Evolutionary conservation across 2,888 invertebrate species (phyloP), one percentile per base, ranked within the genome.

Genomic region (Melinaea menophilus): DNA sequence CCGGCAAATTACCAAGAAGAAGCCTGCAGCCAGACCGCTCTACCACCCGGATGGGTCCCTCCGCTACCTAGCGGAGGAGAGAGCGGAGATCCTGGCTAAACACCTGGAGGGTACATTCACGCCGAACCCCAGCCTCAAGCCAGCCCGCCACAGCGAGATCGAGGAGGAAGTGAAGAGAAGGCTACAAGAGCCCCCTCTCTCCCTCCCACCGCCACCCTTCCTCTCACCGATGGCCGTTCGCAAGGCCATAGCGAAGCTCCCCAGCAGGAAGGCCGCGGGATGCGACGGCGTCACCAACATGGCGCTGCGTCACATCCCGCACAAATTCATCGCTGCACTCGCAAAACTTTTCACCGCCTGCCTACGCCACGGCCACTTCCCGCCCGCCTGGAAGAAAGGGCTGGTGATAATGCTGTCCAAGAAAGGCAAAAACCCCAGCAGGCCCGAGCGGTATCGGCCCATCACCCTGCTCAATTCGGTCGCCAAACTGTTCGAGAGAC

Each of bases 341-440:
- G 61, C 71, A 4, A 51, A 66, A 0, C 60, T 73, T 0, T 72
- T 60, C 59, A 73, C 70, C 51, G 69, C 69, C 11, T 66, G 69
- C 7, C 35, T 74, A 35, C 62, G 72, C n/a, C 62, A 65, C 7
- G 69, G 70, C 5, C 70, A 72, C 63, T 71, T 66, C 55, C 72
- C 73, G 0, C 57, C 12, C 0, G 5, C 31, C 13, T 71, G 71
- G 69, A 69, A 70, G 58, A 13, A 3, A 4, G 68, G 62, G 48
- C 59, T 61, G 33, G 69, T 72, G 7, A 66, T 70, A 45, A 62
- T 66, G 63, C 48, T 71, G 2, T 71, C 68, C 0, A 73, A 73
- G 37, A 69, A 69, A 13, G 72, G 72, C 12, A 71, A 70, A 41
- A 61, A 72, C 57, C 7, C 2, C n/a, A 11, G 47, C 11, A 60